Evolutionary conservation across 2,113 vertebrate genomes (phyloP), one percentile per base, ranked within the genome.

Genomic region (Antechinus stuartii): DNA sequence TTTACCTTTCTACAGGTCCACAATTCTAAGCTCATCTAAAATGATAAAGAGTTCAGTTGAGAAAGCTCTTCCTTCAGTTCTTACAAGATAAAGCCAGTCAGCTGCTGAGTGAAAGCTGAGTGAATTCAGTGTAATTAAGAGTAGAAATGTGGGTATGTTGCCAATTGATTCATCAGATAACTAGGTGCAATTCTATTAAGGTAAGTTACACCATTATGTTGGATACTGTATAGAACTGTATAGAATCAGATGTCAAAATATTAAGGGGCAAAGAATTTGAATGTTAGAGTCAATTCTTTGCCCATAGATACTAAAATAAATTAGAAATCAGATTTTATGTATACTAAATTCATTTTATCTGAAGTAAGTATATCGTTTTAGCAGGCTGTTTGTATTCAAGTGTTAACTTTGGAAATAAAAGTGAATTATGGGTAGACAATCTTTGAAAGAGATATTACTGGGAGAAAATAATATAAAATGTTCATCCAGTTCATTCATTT

Each of bases 121-220:
- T 84, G 91, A 84, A 93, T 97, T 96, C 54, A 57, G 61, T 54
- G 96, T 95, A 96, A 90, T 94, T 95, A 92, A 95, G 95, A 92
- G 56, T 91, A 96, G 53, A 54, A 93, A 95, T 92, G 92, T 94
- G 54, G 94, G 89, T 95, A 96, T 89, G 46, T 91, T 92, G 94
- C 54, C 91, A 95, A 94, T 89, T 84, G 93, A 95, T 89, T 96
- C 90, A 97, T 96, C 93, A 97, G 92, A 96, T 96, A 96, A 96
- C 89, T 94, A 96, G 95, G 89, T 95, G 94, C n/a, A 97, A 93
- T 95, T 14, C 84, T 57, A 97, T 97, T 97, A 95, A 97, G 95
- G 97, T 95, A 98, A 97, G 92, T 90, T 96, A 96, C 30, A 92
- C 42, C 47, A 91, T 91, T 90, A 76, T 96, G 94, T 35, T 42